A percentile compares a stretch with the other conserved stretches of the same genome.
Conservation (phyloP, 2,797 vertebrate genomes). For the Tachyglossus aculeatus region DNA sequence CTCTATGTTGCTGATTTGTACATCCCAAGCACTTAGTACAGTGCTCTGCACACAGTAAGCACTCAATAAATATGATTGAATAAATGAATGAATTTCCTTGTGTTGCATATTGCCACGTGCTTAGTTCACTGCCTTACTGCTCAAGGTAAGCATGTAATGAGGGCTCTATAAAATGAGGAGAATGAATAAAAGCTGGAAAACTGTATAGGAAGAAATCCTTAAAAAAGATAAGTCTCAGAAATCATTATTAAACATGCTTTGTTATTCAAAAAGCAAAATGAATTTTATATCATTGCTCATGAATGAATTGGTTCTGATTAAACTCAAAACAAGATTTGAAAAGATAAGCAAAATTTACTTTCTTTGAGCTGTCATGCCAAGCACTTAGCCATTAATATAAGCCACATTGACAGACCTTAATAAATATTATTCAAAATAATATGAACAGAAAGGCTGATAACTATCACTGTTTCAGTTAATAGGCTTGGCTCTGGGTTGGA, state of each 20-base stretch:
- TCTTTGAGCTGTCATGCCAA: neutral
- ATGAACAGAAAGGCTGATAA: slow-evolving; percentile 5
- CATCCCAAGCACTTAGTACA: too few species aligned
- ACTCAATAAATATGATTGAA: too few species aligned
- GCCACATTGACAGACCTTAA: slow-evolving; percentile 10
- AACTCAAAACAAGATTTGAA: slow-evolving; percentile 46
- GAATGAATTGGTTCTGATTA: slow-evolving; percentile 47
- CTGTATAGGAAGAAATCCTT: slow-evolving; percentile 26
- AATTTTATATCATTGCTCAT: slow-evolving; percentile 31
- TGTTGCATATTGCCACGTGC: too few species aligned
- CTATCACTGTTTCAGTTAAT: neutral
- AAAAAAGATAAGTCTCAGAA: slow-evolving; percentile 43
- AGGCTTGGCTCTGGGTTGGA: too few species aligned
- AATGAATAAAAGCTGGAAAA: neutral
- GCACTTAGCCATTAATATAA: slow-evolving; percentile 3
- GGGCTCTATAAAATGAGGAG: too few species aligned
- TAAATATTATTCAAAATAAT: slow-evolving; percentile 8
- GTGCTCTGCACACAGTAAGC: too few species aligned
- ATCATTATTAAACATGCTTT: slow-evolving; percentile 53
- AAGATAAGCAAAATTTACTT: slow-evolving; percentile 32
- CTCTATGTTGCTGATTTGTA: too few species aligned
- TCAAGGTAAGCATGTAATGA: too few species aligned
- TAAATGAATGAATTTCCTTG: too few species aligned
- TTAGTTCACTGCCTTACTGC: too few species aligned
- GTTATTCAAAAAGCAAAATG: slow-evolving; percentile 51